Base-by-base conservation (phyloP, 1,140 invertebrate species). In the Hormaphis cornu region DNA sequence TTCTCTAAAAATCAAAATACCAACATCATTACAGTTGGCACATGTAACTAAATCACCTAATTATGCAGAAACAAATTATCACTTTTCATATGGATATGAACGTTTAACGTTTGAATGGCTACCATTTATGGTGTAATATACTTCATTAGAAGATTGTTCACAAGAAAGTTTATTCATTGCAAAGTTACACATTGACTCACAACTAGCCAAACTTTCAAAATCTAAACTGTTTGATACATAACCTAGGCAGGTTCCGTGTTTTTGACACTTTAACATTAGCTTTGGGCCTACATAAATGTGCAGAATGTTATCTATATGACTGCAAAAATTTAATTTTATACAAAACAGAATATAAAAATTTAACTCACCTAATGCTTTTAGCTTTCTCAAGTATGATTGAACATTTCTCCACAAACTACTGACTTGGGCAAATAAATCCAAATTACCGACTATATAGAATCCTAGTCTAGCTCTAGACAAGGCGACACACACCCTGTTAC, bases 401-500 rank as follows among this genome's bases (percentile, higher is more conserved):
- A 73, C 40, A 12, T 33, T 30, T 24, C n/a, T 48, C 72, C 72
- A 73, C 22, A 73, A 61, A 12, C 42, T 40, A 56, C 71, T 70
- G 18, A 16, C 28, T 14, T 20, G 48, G 3, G 76, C 46, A 18
- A 72, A 28, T 35, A 46, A 20, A 7, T 69, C 52, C 72, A 78
- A 76, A 72, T 79, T 77, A 50, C 84, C 85, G 71, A 86, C 80
- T 22, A 84, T 79, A 75, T 80, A 87, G 52, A 86, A 73, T 72
- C 87, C 91, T 78, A 85, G 82, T 75, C 85, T 86, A 0, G 90
- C 90, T 72, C 90, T 78, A 0, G 90, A 93, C 7, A 93, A 77
- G 4, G 89, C 89, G 1, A 93, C 91, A 79, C 89, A 91, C 44
- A 93, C 82, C 52, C 91, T 79, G 78, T 93, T 93, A 22, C 58